A percentile compares a stretch with the other conserved stretches of the same genome.
phyloP scores from a whole-genome alignment of 2,888 invertebrate genomes.

The Crossocerus cetratus region DNA sequence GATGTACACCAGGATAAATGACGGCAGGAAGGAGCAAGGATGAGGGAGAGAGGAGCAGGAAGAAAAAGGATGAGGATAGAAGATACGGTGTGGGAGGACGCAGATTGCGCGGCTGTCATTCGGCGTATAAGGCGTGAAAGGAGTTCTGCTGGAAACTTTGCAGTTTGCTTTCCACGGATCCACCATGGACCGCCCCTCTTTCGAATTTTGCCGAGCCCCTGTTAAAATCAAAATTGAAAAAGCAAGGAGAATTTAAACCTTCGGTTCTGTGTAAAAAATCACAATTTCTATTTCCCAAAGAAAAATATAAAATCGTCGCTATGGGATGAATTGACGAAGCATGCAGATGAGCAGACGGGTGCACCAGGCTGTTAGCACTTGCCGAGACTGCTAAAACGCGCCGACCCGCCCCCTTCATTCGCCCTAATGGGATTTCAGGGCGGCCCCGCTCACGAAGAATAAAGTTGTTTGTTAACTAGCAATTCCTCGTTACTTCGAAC shows the following conservation, averaged over 20 bases:
- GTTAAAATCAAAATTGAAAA: too few relatives aligned
- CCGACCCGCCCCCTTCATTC: neutral
- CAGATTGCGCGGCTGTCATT: conserved; percentile 69
- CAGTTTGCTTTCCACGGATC: neutral
- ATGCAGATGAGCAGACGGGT: too few relatives aligned
- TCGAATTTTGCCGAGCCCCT: too few relatives aligned
- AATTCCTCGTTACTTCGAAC: neutral
- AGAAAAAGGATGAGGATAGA: conserved; percentile 17
- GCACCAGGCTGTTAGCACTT: neutral
- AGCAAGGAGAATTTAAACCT: too few relatives aligned
- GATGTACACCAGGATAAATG: conserved; percentile 59
- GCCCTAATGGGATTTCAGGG: conserved; percentile 3
- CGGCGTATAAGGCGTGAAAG: conserved; percentile 63
- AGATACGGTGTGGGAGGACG: conserved; percentile 66
- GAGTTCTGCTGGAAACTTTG: conserved; percentile 28
- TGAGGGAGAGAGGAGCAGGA: neutral
- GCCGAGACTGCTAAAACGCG: neutral
- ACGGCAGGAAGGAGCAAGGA: conserved; percentile 42
- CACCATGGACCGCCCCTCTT: too few relatives aligned
- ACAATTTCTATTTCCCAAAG: too few relatives aligned
- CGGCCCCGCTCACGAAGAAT: neutral
- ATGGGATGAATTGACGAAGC: too few relatives aligned
- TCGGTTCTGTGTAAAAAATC: too few relatives aligned
- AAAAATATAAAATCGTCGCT: too few relatives aligned
- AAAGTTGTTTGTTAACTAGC: conserved; percentile 3